These are phyloP conservation scores for Pammene fasciana DNA, from an alignment of 2,888 invertebrate species.

Conservation along the genomic window DNA sequence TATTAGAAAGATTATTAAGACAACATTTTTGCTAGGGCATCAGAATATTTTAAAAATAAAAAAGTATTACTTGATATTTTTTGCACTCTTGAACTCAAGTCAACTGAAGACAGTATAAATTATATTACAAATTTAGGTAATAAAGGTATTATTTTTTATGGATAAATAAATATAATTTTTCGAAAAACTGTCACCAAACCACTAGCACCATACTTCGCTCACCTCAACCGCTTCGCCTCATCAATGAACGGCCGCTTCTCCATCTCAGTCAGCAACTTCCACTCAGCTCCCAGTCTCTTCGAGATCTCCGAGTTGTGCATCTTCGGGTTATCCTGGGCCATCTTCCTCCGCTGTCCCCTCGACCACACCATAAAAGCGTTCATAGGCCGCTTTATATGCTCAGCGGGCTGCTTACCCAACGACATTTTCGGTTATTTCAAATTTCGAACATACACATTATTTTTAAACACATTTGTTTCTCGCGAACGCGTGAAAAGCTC, in stretches of 20 bases:
- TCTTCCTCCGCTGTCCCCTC: constrained; percentile 92
- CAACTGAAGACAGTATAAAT: too few species aligned
- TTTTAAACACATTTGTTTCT: constrained; percentile 14
- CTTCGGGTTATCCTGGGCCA: constrained; percentile 97
- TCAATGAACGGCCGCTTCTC: constrained; percentile 96
- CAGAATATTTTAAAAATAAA: too few species aligned
- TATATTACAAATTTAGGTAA: too few species aligned
- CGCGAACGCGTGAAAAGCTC: constrained; percentile 76
- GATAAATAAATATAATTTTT: background rate
- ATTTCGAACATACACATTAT: constrained; percentile 28
- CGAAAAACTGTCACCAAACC: background rate
- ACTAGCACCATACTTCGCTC: constrained; percentile 25
- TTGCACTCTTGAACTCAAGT: too few species aligned
- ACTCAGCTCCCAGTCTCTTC: constrained; percentile 93
- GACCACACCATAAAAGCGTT: constrained; percentile 98
- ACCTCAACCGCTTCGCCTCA: constrained; percentile 94
- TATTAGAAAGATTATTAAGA: too few species aligned
- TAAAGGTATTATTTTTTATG: background rate
- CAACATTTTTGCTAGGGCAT: too few species aligned
- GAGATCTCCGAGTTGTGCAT: constrained; percentile 97
- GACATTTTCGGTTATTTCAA: constrained; percentile 60
- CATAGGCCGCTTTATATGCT: constrained; percentile 97
- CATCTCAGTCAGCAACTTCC: constrained; percentile 93
- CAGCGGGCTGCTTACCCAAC: constrained; percentile 77
- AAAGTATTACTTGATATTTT: too few species aligned